Evolutionary conservation across 2,113 vertebrate species (phyloP), one percentile per base, ranked within the genome.

Genomic region (Tapirus terrestris): DNA sequence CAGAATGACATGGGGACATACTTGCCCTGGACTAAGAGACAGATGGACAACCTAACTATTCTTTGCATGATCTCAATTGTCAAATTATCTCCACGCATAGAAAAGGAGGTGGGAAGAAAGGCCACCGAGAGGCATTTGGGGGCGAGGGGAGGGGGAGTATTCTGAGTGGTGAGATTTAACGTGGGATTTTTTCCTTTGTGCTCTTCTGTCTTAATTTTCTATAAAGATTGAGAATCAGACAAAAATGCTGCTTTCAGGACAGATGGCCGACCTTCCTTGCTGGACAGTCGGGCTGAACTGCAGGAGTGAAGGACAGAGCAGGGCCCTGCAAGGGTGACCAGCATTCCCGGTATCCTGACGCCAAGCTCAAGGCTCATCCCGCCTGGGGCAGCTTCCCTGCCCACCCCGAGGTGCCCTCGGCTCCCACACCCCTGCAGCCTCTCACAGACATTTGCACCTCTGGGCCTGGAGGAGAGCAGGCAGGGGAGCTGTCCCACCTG

Each of bases 1-100:
- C 2, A 11, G n/a, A 18, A 39, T 16, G 29, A 7, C 25, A 43
- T 0, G 1, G 51, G 48, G 29, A 17, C 45, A 25, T 1, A 5
- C 58, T 33, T 4, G 14, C 58, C 58, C 6, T 0, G 1, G n/a
- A 33, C 48, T n/a, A 4, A 29, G 48, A n/a, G 48, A 43, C 48
- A 48, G 8, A 48, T 11, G 9, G 36, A n/a, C 60, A 20, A 1
- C 27, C 72, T 25, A 6, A n/a, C 45, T 86, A 11, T 8, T 43
- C 36, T 56, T 13, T 2, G 36, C 7, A 2, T 1, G 45, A 25
- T 27, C 68, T 36, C 68, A 10, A 3, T 21, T 20, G 43, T 63
- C 18, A 31, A 53, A 18, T 20, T 2, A 16, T 13, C 70, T 60
- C 61, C 39, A 6, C 0, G 4, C 31, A 1, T 0, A 33, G 45